Conservation (phyloP, 2,797 vertebrate genomes). For the Pogoniulus pusillus region DNA sequence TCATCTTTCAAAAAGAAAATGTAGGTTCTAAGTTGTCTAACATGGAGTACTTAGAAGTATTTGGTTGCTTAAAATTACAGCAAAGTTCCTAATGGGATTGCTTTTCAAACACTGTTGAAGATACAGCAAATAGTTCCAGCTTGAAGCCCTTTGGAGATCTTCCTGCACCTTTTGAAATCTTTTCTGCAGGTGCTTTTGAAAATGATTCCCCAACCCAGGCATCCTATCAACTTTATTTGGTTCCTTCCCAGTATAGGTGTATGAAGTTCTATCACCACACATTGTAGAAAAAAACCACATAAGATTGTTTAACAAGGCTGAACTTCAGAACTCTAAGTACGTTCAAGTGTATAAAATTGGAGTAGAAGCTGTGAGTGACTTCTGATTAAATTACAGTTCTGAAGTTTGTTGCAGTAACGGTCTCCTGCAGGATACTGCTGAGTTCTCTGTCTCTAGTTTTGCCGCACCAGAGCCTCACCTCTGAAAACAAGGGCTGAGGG, state of each 20-base stretch:
- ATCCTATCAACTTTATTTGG: neutral
- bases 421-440: neutral
- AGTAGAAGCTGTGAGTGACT: neutral
- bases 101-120: neutral
- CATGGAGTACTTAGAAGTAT: neutral
- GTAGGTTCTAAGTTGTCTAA: neutral
- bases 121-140: neutral
- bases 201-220: neutral
- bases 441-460: neutral
- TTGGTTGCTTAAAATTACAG: neutral
- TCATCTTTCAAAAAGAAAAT: neutral
- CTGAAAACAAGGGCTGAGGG: neutral
- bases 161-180: neutral
- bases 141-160: neutral
- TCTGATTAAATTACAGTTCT: neutral
- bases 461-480: neutral
- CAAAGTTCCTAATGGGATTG: neutral
- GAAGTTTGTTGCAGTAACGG: neutral
- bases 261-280: neutral
- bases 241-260: neutral
- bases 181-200: neutral
- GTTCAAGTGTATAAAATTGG: neutral
- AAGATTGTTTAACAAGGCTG: neutral
- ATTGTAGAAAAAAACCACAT: neutral
- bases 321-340: neutral